These are phyloP conservation scores for Drosophila merina DNA, from an alignment of 2,888 invertebrate genomes.

Conservation along the genomic window DNA sequence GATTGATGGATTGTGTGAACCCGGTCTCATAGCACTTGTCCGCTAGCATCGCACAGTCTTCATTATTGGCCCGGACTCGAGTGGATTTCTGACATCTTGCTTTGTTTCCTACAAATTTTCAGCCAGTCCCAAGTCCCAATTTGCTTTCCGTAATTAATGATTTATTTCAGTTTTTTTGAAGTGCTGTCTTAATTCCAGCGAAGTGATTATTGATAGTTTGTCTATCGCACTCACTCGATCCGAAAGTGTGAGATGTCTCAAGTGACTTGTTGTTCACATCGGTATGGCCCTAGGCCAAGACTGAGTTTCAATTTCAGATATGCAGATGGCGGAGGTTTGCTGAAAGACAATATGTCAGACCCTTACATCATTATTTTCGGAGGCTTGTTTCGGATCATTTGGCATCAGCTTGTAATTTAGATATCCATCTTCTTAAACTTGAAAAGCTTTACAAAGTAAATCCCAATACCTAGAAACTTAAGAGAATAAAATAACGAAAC, in stretches of 20 bases:
- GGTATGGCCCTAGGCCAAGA: conserved; percentile 18
- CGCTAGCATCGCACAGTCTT: conserved; percentile 50
- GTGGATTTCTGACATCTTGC: conserved; percentile 77
- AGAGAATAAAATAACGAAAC: neutral
- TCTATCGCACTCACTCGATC: conserved; percentile 23
- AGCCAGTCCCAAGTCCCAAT: conserved; percentile 58
- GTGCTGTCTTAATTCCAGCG: conserved; percentile 71
- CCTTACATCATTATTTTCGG: conserved; percentile 8
- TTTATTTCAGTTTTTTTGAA: conserved; percentile 61
- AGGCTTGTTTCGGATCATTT: neutral
- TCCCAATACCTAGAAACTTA: too few relatives aligned
- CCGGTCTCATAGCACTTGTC: conserved; percentile 58
- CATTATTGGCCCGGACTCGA: conserved; percentile 46
- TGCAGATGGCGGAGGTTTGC: conserved; percentile 18
- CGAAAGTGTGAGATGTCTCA: conserved; percentile 37
- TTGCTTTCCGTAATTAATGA: conserved; percentile 71
- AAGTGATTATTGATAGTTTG: conserved; percentile 67
- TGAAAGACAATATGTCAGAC: conserved; percentile 3
- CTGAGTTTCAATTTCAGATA: conserved; percentile 17
- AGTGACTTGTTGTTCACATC: conserved; percentile 27
- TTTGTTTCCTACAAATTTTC: conserved; percentile 53
- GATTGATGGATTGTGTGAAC: conserved; percentile 78
- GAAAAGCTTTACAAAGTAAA: neutral
- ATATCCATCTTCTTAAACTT: neutral
- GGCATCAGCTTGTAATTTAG: neutral